A percentile compares a stretch with the other conserved stretches of the same genome.
These are phyloP conservation scores for Bothrops jararaca DNA, from an alignment of 2,113 vertebrate genomes.

Conservation along the genomic window DNA sequence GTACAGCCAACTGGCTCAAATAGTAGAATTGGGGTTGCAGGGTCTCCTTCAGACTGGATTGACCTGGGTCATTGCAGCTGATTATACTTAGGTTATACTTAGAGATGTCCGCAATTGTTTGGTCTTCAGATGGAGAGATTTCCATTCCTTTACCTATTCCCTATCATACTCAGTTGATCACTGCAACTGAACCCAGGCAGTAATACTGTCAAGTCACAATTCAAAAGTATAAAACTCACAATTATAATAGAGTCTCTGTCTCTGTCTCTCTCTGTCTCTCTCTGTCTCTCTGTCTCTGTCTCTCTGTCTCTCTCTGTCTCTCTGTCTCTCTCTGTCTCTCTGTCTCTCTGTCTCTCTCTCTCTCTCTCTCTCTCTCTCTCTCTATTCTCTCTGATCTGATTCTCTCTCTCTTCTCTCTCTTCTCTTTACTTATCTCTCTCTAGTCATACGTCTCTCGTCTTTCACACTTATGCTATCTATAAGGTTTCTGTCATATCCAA, in stretches of 20 bases:
- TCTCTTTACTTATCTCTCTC: too few relatives aligned
- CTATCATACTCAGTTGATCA: not conserved
- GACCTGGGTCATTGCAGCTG: not conserved
- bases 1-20: not conserved
- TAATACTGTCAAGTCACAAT: not conserved
- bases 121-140: not conserved
- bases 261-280: not conserved
- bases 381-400: too few relatives aligned
- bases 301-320: too few relatives aligned
- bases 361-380: not conserved
- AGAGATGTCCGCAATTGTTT: not conserved
- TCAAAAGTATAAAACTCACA: not conserved
- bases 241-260: not conserved
- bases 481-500: not conserved
- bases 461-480: too few relatives aligned
- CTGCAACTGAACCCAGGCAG: not conserved
- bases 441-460: too few relatives aligned
- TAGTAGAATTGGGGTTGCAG: not conserved
- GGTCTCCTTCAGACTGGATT: not conserved
- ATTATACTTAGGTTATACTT: not conserved
- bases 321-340: too few relatives aligned
- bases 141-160: not conserved
- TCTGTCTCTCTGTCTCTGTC: not conserved
- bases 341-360: not conserved
- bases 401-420: too few relatives aligned